Percentiles rank a stretch among this genome's conserved stretches.
These are phyloP conservation scores for Spilogale gracilis DNA, from an alignment of 2,113 vertebrate species.

Conservation along the genomic window DNA sequence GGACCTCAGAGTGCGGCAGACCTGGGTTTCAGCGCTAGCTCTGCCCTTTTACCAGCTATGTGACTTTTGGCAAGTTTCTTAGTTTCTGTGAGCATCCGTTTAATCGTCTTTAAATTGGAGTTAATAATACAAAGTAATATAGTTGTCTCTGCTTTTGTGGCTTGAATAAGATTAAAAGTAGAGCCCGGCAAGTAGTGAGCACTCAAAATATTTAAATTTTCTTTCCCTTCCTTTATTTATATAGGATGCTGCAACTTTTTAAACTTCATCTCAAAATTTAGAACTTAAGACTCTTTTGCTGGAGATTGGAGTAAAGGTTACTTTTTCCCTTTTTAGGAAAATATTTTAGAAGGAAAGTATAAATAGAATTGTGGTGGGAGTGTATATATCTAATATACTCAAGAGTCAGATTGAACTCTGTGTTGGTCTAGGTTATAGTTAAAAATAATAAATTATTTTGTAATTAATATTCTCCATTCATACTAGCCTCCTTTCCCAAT, in stretches of 20 bases:
- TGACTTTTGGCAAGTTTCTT: background rate
- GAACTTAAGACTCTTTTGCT: background rate
- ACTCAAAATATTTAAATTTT: background rate
- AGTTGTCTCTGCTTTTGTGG: background rate
- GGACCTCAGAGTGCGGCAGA: background rate
- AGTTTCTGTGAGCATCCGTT: background rate
- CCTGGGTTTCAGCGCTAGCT: background rate
- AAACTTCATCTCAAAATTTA: constrained; percentile 17
- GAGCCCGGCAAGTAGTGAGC: background rate
- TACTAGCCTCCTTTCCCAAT: background rate
- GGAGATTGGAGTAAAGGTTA: background rate
- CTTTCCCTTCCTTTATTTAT: background rate
- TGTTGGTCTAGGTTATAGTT: constrained; percentile 29
- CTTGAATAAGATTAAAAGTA: background rate
- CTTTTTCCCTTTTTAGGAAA: background rate
- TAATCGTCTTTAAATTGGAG: background rate
- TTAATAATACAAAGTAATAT: background rate
- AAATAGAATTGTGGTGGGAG: background rate
- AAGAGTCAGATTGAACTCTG: background rate
- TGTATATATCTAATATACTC: background rate
- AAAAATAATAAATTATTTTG: constrained; percentile 20
- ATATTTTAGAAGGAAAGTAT: constrained; percentile 46
- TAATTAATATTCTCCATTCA: background rate
- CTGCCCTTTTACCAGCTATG: background rate
- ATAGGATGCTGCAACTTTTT: background rate